A percentile compares a stretch with the other conserved stretches of the same genome.
phyloP scores from a whole-genome alignment of 2,888 invertebrate species.

The Leucozona laternaria region DNA sequence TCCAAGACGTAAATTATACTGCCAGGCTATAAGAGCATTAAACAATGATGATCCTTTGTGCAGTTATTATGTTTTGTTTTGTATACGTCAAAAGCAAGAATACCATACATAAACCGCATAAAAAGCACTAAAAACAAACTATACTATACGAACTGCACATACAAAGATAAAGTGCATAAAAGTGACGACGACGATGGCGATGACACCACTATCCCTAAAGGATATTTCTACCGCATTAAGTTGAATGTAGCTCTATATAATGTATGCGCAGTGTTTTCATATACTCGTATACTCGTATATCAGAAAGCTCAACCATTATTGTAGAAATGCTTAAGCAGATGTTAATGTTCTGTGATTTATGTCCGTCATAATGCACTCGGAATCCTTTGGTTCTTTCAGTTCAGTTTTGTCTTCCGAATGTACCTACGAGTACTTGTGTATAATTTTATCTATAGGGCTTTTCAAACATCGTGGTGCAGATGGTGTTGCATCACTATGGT shows the following conservation, averaged over 20 bases:
- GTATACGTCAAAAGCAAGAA: background rate
- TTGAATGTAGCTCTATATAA: conserved; percentile 33
- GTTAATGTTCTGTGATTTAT: conserved; percentile 82
- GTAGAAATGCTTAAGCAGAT: conserved; percentile 80
- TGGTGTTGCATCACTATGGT: conserved; percentile 20
- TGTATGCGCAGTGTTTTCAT: conserved; percentile 20
- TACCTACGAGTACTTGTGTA: background rate
- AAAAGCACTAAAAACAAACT: conserved; percentile 16
- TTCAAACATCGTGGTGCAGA: background rate
- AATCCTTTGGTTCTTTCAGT: conserved; percentile 12
- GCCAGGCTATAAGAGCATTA: background rate
- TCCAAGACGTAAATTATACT: background rate
- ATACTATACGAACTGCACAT: conserved; percentile 6
- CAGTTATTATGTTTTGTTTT: conserved; percentile 5
- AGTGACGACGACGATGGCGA: too few species aligned
- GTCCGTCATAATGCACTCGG: conserved; percentile 67
- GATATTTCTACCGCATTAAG: conserved; percentile 64
- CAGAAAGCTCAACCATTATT: conserved; percentile 52
- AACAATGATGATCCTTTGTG: background rate
- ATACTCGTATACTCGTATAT: background rate
- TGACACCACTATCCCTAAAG: conserved; percentile 52
- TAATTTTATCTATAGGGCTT: background rate
- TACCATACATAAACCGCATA: conserved; percentile 28
- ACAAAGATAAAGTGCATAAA: conserved; percentile 44
- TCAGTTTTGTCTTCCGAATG: background rate